Conservation (phyloP, 2,888 invertebrate genomes). For the Acanthococcus lagerstroemiae region DNA sequence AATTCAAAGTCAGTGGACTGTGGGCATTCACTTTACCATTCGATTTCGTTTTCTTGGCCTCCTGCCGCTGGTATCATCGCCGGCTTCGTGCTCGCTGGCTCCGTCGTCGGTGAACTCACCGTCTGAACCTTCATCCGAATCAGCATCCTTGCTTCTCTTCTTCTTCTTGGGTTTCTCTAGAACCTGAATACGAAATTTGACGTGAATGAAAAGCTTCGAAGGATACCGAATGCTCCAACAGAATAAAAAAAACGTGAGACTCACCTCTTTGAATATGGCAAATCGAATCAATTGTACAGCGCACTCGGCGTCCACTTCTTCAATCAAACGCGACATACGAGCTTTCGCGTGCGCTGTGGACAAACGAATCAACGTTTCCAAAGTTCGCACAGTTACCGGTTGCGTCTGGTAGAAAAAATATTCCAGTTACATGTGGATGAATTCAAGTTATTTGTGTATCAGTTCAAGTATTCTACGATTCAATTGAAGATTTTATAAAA, state of each 20-base stretch:
- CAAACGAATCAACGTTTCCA: conserved; percentile 95
- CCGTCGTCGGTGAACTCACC: background rate
- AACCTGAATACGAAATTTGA: background rate
- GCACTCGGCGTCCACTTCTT: conserved; percentile 72
- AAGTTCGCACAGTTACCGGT: conserved; percentile 89
- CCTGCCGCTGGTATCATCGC: background rate
- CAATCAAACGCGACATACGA: conserved; percentile 75
- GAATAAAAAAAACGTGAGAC: background rate
- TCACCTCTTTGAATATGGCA: conserved; percentile 89
- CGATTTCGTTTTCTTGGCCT: background rate
- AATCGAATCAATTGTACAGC: conserved; percentile 90
- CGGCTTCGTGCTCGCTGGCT: background rate
- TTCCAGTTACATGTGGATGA: too few relatives aligned
- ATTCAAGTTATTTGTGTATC: too few relatives aligned
- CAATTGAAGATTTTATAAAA: too few relatives aligned
- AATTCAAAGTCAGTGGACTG: background rate
- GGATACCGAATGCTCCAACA: background rate
- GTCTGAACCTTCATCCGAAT: too few relatives aligned
- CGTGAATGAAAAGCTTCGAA: too few relatives aligned
- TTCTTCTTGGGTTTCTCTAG: background rate
- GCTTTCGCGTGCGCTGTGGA: conserved; percentile 96
- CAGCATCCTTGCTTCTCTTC: background rate
- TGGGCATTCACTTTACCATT: too few relatives aligned
- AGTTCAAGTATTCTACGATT: too few relatives aligned
- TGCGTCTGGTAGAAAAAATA: conserved; percentile 59